Evolutionary conservation across 2,113 vertebrate genomes (phyloP).

Genomic region (Apaloderma vittatum): DNA sequence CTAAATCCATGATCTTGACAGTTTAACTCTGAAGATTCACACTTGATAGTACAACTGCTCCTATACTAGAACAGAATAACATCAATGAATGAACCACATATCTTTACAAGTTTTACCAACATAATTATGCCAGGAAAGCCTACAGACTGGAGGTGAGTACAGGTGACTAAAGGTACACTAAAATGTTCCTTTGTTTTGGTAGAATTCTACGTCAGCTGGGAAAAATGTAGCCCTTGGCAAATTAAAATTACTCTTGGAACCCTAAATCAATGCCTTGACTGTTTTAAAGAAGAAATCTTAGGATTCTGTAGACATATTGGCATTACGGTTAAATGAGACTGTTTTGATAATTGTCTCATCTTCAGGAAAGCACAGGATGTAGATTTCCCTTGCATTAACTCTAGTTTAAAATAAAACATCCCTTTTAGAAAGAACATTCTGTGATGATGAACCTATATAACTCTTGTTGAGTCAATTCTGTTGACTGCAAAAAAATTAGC

Average conservation of each 20-base stretch:
- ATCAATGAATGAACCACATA: neutral
- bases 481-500: neutral
- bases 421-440: neutral
- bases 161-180: neutral
- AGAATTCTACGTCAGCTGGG: neutral
- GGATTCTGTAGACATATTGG: neutral
- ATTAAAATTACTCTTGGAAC: neutral
- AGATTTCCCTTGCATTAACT: neutral
- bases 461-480: neutral
- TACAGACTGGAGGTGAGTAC: neutral
- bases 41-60: neutral
- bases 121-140: neutral
- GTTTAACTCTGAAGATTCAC: neutral
- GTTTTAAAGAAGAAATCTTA: neutral
- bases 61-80: neutral
- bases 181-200: rapidly evolving
- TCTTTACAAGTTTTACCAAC: neutral
- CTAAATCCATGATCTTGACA: neutral
- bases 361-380: neutral
- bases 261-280: neutral
- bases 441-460: neutral
- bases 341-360: neutral
- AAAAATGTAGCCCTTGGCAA: neutral
- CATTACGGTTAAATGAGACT: neutral
- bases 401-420: neutral